Conservation (phyloP, 1,140 invertebrate species). For the Aleiodes sp. region DNA sequence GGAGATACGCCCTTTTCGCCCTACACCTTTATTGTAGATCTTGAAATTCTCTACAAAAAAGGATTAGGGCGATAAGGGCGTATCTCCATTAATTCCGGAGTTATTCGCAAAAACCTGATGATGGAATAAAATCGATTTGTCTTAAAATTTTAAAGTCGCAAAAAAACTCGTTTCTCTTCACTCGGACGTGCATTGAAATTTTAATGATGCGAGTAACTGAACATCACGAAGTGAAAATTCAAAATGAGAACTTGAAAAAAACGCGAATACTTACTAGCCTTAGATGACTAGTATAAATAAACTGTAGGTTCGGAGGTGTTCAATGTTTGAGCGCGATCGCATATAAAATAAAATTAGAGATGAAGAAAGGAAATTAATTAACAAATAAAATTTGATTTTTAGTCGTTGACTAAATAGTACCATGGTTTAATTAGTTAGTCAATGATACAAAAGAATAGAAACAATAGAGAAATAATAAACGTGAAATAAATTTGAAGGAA, state of each 20-base stretch:
- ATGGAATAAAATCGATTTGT: too few species aligned
- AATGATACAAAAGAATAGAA: slow-evolving; percentile 3
- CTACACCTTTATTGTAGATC: too few species aligned
- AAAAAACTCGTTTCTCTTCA: too few species aligned
- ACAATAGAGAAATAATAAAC: background rate
- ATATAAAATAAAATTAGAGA: slow-evolving; percentile 24
- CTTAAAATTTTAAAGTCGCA: too few species aligned
- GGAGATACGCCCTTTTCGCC: too few species aligned
- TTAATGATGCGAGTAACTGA: background rate
- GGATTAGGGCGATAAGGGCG: too few species aligned
- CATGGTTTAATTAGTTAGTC: background rate
- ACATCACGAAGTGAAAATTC: background rate
- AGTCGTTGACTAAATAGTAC: slow-evolving; percentile 4
- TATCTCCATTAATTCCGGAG: too few species aligned
- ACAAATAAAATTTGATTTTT: background rate
- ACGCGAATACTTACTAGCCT: slow-evolving; percentile 47
- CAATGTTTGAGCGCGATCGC: slow-evolving; percentile 32
- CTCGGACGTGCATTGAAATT: too few species aligned
- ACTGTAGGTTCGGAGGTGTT: slow-evolving; percentile 47
- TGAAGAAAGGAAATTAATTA: background rate
- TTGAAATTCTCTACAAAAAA: too few species aligned
- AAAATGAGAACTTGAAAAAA: background rate
- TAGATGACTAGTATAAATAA: slow-evolving; percentile 47
- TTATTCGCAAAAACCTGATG: too few species aligned
- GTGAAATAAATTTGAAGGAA: too few species aligned